These are phyloP conservation scores for Sminthurides aquaticus DNA, from an alignment of 2,888 invertebrate genomes.

Conservation along the genomic window DNA sequence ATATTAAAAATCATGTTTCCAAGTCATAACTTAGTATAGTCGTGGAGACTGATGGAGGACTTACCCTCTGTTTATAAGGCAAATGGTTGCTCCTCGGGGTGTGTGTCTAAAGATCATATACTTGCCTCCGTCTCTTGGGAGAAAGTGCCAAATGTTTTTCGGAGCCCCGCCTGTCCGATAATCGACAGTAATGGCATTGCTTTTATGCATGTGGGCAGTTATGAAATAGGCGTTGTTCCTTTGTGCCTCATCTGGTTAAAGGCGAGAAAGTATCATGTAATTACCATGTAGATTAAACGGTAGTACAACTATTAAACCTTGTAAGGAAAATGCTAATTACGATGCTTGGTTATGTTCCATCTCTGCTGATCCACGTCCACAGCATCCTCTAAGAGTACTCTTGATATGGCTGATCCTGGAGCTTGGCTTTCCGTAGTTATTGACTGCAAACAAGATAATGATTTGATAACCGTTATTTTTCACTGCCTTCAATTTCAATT, in stretches of 20 bases:
- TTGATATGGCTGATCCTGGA: conserved; percentile 4
- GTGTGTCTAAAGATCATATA: conserved; percentile 21
- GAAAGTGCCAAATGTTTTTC: conserved; percentile 21
- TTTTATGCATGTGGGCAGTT: conserved; percentile 1
- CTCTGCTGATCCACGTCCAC: conserved; percentile 10
- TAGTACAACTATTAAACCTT: neutral
- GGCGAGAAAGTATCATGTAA: neutral
- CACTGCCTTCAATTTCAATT: too few relatives aligned
- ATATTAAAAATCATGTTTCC: neutral
- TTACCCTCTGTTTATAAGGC: conserved; percentile 14
- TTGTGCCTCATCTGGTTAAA: conserved; percentile 6
- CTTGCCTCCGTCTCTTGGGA: conserved; percentile 17
- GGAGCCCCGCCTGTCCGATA: neutral
- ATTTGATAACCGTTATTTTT: neutral
- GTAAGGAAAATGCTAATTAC: conserved; percentile 1
- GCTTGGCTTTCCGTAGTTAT: conserved; percentile 15
- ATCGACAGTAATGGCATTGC: conserved; percentile 7
- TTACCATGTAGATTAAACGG: neutral
- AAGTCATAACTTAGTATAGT: neutral
- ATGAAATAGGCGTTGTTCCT: conserved; percentile 15
- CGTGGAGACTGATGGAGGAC: neutral
- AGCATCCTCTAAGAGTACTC: conserved; percentile 17
- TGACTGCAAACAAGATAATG: conserved; percentile 3
- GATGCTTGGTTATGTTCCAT: conserved; percentile 11
- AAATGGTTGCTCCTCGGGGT: conserved; percentile 14